Evolutionary conservation across 2,888 invertebrate species (phyloP).

Genomic region (Heliconius aoede): DNA sequence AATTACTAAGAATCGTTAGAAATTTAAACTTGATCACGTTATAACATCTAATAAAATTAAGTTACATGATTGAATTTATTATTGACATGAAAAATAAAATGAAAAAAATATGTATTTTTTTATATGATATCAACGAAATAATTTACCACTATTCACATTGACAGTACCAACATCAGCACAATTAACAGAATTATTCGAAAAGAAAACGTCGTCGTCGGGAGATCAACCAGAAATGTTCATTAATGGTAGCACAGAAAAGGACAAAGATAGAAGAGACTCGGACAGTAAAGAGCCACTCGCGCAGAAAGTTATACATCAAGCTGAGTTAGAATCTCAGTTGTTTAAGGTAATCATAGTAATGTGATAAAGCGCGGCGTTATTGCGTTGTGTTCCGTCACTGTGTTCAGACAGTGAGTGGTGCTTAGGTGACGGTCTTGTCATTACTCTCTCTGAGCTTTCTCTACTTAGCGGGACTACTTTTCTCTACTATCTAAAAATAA

Average conservation of each 20-base stretch:
- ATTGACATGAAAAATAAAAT: too few species aligned
- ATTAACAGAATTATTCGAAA: constrained; percentile 71
- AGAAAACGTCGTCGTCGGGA: constrained; percentile 65
- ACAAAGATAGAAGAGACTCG: constrained; percentile 64
- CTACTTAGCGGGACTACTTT: too few species aligned
- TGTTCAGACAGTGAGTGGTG: background rate
- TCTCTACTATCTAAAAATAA: background rate
- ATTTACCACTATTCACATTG: constrained; percentile 29
- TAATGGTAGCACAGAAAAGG: constrained; percentile 68
- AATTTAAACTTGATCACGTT: too few species aligned
- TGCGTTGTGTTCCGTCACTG: background rate
- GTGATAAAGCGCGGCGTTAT: background rate
- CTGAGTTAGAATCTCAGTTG: constrained; percentile 93
- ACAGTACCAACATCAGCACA: constrained; percentile 71
- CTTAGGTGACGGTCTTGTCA: background rate
- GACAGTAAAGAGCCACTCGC: constrained; percentile 58
- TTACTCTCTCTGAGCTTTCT: background rate
- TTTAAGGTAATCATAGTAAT: constrained; percentile 85
- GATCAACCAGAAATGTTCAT: constrained; percentile 64
- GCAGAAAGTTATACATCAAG: constrained; percentile 87
- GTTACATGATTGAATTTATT: too few species aligned
- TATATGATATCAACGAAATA: too few species aligned
- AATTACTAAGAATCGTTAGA: too few species aligned
- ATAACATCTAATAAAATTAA: too few species aligned
- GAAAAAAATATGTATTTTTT: too few species aligned